Percentiles rank a stretch among this genome's conserved stretches.
Conservation (phyloP, 2,888 invertebrate species). For the Shargacucullia verbasci region DNA sequence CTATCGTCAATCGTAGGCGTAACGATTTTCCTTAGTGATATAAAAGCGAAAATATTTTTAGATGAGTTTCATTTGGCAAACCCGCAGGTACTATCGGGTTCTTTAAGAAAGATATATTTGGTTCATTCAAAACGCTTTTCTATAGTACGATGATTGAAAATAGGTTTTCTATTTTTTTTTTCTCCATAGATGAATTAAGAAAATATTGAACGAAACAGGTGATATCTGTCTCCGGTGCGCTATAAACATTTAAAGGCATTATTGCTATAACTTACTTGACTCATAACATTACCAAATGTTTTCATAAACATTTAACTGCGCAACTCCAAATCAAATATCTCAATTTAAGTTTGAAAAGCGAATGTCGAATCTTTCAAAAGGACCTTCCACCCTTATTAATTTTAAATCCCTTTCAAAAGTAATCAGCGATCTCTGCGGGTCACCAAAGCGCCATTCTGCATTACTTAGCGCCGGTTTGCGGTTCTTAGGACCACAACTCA, state of each 20-base stretch:
- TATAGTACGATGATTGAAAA: too few species aligned
- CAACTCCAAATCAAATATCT: constrained; percentile 9
- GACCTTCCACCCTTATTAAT: constrained; percentile 38
- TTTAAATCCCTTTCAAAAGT: constrained; percentile 40
- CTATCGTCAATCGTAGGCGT: constrained; percentile 13
- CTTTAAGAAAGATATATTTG: too few species aligned
- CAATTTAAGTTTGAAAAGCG: constrained; percentile 19
- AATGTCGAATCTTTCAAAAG: constrained; percentile 29
- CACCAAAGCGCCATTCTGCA: constrained; percentile 21
- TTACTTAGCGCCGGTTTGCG: constrained; percentile 38
- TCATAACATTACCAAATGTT: not conserved
- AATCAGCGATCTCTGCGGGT: constrained; percentile 41
- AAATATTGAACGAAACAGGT: too few species aligned
- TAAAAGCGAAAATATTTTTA: constrained; percentile 22
- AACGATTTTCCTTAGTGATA: constrained; percentile 14
- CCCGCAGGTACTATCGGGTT: too few species aligned
- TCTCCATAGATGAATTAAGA: too few species aligned
- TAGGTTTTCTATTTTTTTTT: too few species aligned
- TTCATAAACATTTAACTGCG: constrained; percentile 8
- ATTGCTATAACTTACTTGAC: too few species aligned
- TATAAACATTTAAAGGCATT: too few species aligned
- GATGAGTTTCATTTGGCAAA: not conserved
- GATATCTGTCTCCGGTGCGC: too few species aligned
- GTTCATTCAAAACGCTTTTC: too few species aligned
- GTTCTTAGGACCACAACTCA: constrained; percentile 26